Evolutionary conservation across 2,888 invertebrate species (phyloP).

Genomic region (Adelognathus sp.): DNA sequence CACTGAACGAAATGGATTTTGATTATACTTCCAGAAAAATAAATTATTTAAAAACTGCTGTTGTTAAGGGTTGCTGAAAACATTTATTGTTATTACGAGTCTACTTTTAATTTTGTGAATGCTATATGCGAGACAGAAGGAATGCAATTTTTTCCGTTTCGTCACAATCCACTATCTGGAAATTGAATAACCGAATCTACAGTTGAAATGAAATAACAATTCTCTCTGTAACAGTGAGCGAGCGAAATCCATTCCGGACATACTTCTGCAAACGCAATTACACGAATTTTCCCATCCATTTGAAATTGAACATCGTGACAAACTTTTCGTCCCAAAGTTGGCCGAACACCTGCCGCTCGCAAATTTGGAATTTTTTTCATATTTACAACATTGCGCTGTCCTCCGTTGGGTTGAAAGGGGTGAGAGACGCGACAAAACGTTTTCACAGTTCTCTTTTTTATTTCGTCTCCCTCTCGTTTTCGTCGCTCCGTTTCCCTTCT

Average conservation of each 20-base stretch:
- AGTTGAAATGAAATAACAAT: no score
- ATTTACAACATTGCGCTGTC: constrained; percentile 40
- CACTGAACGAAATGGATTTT: no score
- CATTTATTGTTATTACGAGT: no score
- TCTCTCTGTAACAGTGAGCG: not conserved
- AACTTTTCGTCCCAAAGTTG: constrained; percentile 32
- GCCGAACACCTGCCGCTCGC: constrained; percentile 47
- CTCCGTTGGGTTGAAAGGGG: constrained; percentile 3
- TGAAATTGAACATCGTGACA: not conserved
- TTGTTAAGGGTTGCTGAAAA: no score
- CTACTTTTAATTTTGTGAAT: no score
- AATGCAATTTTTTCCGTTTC: no score
- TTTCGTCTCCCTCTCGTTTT: constrained; percentile 22
- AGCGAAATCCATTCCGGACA: not conserved
- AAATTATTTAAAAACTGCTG: no score
- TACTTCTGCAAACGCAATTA: not conserved
- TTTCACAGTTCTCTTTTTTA: constrained; percentile 20
- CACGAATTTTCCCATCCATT: not conserved
- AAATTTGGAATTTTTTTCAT: constrained; percentile 45
- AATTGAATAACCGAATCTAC: no score
- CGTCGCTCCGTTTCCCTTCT: constrained; percentile 12
- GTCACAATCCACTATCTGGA: no score
- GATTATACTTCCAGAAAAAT: no score
- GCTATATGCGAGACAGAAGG: no score
- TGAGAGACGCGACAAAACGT: constrained; percentile 16